Conservation (phyloP, 2,888 invertebrate species). For the Xestobium rufovillosum region DNA sequence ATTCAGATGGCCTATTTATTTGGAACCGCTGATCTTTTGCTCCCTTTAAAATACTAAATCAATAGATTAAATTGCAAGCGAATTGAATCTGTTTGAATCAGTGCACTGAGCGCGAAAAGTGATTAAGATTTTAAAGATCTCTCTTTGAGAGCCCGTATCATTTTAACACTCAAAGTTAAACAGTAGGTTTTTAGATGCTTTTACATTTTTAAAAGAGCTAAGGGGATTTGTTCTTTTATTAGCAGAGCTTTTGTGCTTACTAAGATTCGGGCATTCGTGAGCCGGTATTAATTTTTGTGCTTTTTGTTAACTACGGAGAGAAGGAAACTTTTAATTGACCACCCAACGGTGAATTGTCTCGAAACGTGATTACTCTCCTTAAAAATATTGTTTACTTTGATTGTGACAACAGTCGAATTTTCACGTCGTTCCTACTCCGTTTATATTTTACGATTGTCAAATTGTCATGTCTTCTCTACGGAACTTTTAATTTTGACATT, state of each 20-base stretch:
- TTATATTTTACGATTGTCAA: no score
- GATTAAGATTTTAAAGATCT: constrained; percentile 42
- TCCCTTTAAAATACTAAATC: constrained; percentile 41
- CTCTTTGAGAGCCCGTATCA: constrained; percentile 36
- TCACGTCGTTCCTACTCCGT: no score
- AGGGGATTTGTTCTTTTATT: constrained; percentile 39
- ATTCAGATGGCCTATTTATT: constrained; percentile 39
- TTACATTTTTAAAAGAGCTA: constrained; percentile 39
- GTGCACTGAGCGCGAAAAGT: constrained; percentile 38
- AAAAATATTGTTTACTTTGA: no score
- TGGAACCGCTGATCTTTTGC: constrained; percentile 41
- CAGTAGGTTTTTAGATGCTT: constrained; percentile 38
- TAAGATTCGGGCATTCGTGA: constrained; percentile 33
- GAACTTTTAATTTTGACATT: no score
- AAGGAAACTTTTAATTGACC: no score
- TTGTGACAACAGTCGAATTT: no score
- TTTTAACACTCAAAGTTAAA: constrained; percentile 40
- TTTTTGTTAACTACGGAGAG: no score
- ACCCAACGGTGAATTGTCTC: no score
- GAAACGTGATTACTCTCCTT: no score
- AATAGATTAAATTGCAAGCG: constrained; percentile 41
- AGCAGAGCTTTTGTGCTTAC: constrained; percentile 36
- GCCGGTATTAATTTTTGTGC: constrained; percentile 34
- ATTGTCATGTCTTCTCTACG: no score
- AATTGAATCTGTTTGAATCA: constrained; percentile 35